phyloP scores from a whole-genome alignment of 2,113 vertebrate species.

The Neotragus moschatus region DNA sequence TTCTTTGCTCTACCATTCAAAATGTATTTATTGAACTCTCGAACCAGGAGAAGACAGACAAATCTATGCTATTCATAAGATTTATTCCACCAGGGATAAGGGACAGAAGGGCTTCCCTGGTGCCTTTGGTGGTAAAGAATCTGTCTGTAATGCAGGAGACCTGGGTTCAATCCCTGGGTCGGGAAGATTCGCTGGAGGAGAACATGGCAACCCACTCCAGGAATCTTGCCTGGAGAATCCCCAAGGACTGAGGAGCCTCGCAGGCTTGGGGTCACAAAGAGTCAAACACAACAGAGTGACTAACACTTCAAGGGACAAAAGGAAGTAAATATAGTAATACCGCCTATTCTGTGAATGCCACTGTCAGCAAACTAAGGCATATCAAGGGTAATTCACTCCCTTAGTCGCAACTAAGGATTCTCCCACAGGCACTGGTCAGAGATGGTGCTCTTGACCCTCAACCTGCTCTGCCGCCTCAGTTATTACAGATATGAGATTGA shows the following conservation, averaged over 20 bases:
- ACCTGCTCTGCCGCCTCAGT: not conserved
- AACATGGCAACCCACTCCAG: not conserved
- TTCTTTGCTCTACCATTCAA: not conserved
- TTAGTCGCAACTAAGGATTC: not conserved
- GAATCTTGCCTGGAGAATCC: not conserved
- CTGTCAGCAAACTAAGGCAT: not conserved
- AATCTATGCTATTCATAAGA: not conserved
- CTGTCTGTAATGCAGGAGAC: not conserved
- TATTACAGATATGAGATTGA: not conserved
- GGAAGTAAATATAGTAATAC: not conserved
- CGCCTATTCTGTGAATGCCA: too few relatives aligned
- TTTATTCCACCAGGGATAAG: not conserved
- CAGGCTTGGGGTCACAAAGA: not conserved
- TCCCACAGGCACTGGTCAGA: not conserved
- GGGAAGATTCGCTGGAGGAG: not conserved
- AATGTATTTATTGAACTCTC: not conserved
- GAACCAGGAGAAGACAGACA: not conserved
- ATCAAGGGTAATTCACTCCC: not conserved
- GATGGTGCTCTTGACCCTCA: not conserved
- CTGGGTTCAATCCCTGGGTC: not conserved
- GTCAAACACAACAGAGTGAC: fast-evolving
- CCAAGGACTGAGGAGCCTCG: not conserved
- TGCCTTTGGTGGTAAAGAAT: not conserved
- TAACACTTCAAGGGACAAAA: not conserved
- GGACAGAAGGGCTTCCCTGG: not conserved